phyloP scores from a whole-genome alignment of 2,797 vertebrate species.

The Myiothlypis coronata region DNA sequence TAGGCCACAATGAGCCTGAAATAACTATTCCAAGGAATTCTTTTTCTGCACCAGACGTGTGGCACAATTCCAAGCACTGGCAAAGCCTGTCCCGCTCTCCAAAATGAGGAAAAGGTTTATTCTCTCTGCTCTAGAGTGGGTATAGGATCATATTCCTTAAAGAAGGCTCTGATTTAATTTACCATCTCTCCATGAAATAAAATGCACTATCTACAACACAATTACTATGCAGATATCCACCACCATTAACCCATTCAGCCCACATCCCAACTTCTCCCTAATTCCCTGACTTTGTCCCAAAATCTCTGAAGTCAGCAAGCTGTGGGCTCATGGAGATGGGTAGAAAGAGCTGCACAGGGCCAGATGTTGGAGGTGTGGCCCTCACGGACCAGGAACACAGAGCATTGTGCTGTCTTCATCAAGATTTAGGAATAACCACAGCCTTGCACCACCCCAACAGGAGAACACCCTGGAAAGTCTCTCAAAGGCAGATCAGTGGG shows the following conservation, averaged over 20 bases:
- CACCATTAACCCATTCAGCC: not conserved
- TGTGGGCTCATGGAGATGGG: not conserved
- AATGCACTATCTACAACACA: not conserved
- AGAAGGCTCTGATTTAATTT: not conserved
- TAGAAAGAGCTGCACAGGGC: not conserved
- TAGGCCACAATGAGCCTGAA: not conserved
- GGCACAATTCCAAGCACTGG: not conserved
- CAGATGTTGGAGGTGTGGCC: not conserved
- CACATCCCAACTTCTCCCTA: too few relatives aligned
- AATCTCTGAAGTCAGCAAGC: not conserved
- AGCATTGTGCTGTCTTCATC: not conserved
- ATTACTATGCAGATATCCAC: not conserved
- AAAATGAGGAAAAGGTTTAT: not conserved
- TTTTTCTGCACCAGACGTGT: not conserved
- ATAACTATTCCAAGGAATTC: not conserved
- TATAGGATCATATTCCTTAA: not conserved
- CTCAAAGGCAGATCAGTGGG: not conserved
- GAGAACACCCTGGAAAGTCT: not conserved
- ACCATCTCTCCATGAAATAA: not conserved
- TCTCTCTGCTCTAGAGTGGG: not conserved
- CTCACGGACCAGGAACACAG: not conserved
- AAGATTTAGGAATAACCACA: not conserved
- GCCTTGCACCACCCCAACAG: not conserved
- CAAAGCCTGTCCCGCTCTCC: not conserved
- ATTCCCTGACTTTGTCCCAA: not conserved